Conservation (phyloP, 2,113 vertebrate genomes). For the Cololabis saira region DNA sequence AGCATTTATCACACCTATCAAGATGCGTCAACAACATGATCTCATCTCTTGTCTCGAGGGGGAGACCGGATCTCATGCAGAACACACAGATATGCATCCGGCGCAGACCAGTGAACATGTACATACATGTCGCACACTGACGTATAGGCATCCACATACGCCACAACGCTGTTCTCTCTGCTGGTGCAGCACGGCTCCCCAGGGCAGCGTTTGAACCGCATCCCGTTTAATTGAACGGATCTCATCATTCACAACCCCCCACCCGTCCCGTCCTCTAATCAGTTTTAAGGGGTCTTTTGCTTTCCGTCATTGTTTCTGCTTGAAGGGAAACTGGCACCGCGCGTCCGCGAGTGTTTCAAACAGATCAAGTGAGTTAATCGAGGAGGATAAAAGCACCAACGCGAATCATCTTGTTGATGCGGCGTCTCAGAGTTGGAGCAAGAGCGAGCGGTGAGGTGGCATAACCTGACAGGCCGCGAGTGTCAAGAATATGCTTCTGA, state of each 20-base stretch:
- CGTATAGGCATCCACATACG: slow-evolving; percentile 9
- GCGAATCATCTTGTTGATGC: slow-evolving; percentile 53
- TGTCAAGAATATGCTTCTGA: slow-evolving; percentile 4
- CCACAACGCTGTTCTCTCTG: slow-evolving; percentile 34
- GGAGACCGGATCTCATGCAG: slow-evolving; percentile 2
- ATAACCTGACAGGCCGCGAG: slow-evolving; percentile 9
- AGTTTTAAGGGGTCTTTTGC: slow-evolving; percentile 65
- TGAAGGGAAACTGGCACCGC: slow-evolving; percentile 23
- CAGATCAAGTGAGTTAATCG: slow-evolving; percentile 44
- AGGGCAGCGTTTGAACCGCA: slow-evolving; percentile 48
- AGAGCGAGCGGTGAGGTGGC: slow-evolving; percentile 19
- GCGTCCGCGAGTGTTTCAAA: slow-evolving; percentile 45
- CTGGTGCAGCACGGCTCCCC: slow-evolving; percentile 51
- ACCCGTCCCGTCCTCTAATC: slow-evolving; percentile 55
- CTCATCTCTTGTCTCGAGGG: slow-evolving; percentile 36
- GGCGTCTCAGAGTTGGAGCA: slow-evolving; percentile 24
- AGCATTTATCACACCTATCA: slow-evolving; percentile 78
- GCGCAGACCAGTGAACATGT: slow-evolving; percentile 37
- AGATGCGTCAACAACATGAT: slow-evolving; percentile 62
- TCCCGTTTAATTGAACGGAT: slow-evolving; percentile 77
- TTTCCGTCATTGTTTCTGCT: slow-evolving; percentile 45
- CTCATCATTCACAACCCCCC: slow-evolving; percentile 68
- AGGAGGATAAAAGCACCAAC: slow-evolving; percentile 58
- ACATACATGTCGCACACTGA: slow-evolving; percentile 32
- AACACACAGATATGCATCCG: slow-evolving; percentile 16